Conservation (phyloP, 2,888 invertebrate species). For the Parnassius smintheus region DNA sequence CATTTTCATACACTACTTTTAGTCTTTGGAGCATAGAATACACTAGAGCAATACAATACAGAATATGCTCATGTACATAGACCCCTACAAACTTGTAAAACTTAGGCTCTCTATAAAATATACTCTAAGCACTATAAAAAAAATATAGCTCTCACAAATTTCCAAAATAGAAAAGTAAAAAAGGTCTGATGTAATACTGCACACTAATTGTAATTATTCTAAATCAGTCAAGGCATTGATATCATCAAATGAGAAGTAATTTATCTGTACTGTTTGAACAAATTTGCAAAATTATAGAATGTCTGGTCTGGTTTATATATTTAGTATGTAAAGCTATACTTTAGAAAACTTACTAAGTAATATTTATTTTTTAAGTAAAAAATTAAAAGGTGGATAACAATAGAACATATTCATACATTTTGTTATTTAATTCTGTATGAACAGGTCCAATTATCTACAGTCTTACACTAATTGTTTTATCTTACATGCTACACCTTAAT, state of each 20-base stretch:
- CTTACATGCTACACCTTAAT: slow-evolving; percentile 72
- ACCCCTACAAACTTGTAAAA: slow-evolving; percentile 53
- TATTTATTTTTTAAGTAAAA: slow-evolving; percentile 36
- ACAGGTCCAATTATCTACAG: slow-evolving; percentile 52
- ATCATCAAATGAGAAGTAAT: slow-evolving; percentile 52
- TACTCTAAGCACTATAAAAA: slow-evolving; percentile 67
- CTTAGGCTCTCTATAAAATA: slow-evolving; percentile 48
- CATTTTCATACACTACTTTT: slow-evolving; percentile 45
- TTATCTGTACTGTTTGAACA: slow-evolving; percentile 41
- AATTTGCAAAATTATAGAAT: slow-evolving; percentile 44
- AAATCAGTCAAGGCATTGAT: slow-evolving; percentile 74
- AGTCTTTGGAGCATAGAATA: slow-evolving; percentile 62
- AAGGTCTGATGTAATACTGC: slow-evolving; percentile 76
- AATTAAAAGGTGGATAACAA: slow-evolving; percentile 51
- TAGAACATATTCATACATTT: slow-evolving; percentile 55
- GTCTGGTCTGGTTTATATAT: slow-evolving; percentile 45
- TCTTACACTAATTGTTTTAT: slow-evolving; percentile 44
- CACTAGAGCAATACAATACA: slow-evolving; percentile 53
- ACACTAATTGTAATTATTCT: slow-evolving; percentile 65
- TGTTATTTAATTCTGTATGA: slow-evolving; percentile 14
- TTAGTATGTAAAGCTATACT: slow-evolving; percentile 48
- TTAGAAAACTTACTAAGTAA: slow-evolving; percentile 45
- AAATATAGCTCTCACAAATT: slow-evolving; percentile 67
- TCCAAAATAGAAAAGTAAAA: slow-evolving; percentile 70
- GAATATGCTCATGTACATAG: slow-evolving; percentile 41